These are phyloP conservation scores for Rhagium mordax DNA, from an alignment of 2,888 invertebrate genomes.

Conservation along the genomic window DNA sequence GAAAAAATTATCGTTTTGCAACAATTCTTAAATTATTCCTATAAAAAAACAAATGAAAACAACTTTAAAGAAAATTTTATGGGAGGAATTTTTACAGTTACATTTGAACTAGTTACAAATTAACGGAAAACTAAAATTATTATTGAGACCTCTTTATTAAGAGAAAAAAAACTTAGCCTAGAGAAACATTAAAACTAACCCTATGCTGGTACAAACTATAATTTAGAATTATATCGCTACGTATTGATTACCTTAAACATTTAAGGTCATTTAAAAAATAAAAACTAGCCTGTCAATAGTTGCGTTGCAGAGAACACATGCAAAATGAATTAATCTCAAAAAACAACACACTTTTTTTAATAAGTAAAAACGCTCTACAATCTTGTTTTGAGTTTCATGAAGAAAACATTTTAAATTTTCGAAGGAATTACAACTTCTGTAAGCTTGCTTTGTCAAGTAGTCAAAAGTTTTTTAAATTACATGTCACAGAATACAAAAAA, in stretches of 20 bases:
- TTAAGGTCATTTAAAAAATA: not conserved
- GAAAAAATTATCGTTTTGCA: slow-evolving; percentile 4
- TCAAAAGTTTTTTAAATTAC: not conserved
- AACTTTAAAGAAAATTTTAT: slow-evolving; percentile 32
- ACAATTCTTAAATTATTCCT: not conserved
- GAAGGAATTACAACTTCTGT: not conserved
- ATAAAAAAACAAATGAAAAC: slow-evolving; percentile 32
- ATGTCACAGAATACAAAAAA: not conserved
- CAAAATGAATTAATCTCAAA: not conserved
- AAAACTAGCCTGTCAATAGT: not conserved
- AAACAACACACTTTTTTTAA: not conserved
- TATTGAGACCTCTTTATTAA: not conserved
- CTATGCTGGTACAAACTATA: slow-evolving; percentile 20
- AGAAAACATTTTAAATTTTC: not conserved
- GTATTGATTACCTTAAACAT: not conserved
- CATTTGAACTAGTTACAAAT: slow-evolving; percentile 13
- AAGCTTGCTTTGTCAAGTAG: not conserved
- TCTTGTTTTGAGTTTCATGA: not conserved
- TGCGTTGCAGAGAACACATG: not conserved
- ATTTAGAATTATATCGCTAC: slow-evolving; percentile 11
- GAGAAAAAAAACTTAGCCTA: slow-evolving; percentile 20
- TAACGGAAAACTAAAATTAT: slow-evolving; percentile 21
- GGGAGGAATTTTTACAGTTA: slow-evolving; percentile 20
- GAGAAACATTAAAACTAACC: slow-evolving; percentile 23
- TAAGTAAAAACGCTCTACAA: not conserved